Evolutionary conservation across 2,888 invertebrate genomes (phyloP), one percentile per base, ranked within the genome.

Genomic region (Dolomedes plantarius): DNA sequence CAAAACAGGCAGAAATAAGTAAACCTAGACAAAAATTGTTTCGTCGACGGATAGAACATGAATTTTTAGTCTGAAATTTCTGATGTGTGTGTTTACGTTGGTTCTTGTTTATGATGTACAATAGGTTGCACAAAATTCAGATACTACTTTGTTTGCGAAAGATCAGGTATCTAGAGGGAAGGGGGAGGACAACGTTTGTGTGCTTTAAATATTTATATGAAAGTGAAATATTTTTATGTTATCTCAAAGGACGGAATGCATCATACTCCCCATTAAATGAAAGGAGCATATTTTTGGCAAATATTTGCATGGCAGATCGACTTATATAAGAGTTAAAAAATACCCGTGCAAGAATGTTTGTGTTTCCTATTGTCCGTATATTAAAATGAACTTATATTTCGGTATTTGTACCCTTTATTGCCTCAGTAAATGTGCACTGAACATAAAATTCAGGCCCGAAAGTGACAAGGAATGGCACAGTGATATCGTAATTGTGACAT

Each of bases 11-110:
- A 56, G 23, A 23, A 56, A 23, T 6, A 23, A 23, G 19, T 56
- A 56, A 46, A 46, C 16, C 46, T 46, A 46, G 46, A 23, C 56
- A 56, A 23, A 56, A 56, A 23, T 56, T 56, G 56, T 56, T 56
- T 56, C 56, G 23, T 23, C 16, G 56, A 6, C 23, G 56, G 19
- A 23, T 56, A 23, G 56, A 56, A 56, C 56, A 56, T 56, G 56
- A 56, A 56, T 23, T 56, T 23, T 23, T 23, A 56, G 56, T 56
- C 23, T 23, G 3, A 23, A 46, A 46, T 46, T 46, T 46, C 11
- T 46, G 9, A 16, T 16, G 13, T 46, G 6, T 36, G 46, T 46
- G 16, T 16, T 46, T 16, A 46, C 16, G 2, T 16, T 16, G 46
- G 16, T 16, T 46, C 46, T 46, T 46, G 46, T 46, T 46, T 46